Evolutionary conservation across 1,140 invertebrate genomes (phyloP), one percentile per base, ranked within the genome.

Genomic region (Hyles euphorbiae): DNA sequence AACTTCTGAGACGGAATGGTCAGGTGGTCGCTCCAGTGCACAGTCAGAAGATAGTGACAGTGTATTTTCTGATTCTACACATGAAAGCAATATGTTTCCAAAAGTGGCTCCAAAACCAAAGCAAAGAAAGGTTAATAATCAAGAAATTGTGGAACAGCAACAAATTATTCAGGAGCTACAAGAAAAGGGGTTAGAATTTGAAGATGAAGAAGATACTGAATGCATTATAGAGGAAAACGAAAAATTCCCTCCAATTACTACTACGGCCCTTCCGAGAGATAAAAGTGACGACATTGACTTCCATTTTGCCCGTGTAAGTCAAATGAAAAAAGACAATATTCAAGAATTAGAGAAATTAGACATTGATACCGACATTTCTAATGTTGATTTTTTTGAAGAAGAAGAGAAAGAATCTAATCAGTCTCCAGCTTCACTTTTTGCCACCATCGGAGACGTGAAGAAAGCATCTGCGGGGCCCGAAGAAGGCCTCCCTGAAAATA

Each of bases 1-100:
- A 83, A 94, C 94, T 48, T 95, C 94, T 0, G 94, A 95, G 82
- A 92, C 92, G 32, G 94, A 95, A 75, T 94, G 93, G 93, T 92
- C 91, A 45, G 90, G 92, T 50, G 91, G 92, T 5, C 83, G 92
- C 68, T 93, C 93, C 12, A 93, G 93, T 74, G 90, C 91, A 7
- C 83, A 93, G 45, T 94, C 92, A 2, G 93, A 94, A 82, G 93
- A 94, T 67, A 94, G 93, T 72, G 93, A 93, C 59, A 94, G 93
- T 74, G 90, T 93, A 2, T 92, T 94, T 83, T 94, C 93, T 5
- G 93, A 93, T 68, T 89, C 90, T 32, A 90, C 90, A 56, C 92
- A 93, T 65, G 91, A 92, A 45, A 89, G 89, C 10, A 90, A 87
- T 50, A 89, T 93, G 63, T 94, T 94, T 77, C 89, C 91, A 7